Conservation (phyloP, 2,797 vertebrate genomes). For the Micrastur ruficollis region DNA sequence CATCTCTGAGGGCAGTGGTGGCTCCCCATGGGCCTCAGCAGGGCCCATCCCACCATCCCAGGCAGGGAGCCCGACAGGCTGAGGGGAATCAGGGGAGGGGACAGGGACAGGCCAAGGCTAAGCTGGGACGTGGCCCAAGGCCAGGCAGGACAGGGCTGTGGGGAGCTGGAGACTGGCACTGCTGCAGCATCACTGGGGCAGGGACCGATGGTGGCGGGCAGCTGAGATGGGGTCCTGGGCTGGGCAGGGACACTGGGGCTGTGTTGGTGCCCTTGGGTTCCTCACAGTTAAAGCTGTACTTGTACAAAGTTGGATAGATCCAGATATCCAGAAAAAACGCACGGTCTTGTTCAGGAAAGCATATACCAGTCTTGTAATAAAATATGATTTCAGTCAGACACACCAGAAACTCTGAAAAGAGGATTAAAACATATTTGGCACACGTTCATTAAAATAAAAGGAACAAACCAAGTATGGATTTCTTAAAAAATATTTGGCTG, state of each 20-base stretch:
- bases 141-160: neutral
- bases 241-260: neutral
- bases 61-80: neutral
- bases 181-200: neutral
- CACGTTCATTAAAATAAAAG: neutral
- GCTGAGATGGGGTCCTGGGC: neutral
- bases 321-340: neutral
- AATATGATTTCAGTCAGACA: neutral
- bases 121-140: neutral
- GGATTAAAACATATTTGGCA: neutral
- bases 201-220: rapidly evolving
- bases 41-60: neutral
- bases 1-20: neutral
- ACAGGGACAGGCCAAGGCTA: neutral
- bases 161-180: neutral
- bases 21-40: neutral
- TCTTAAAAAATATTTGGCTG: neutral
- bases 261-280: neutral
- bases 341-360: neutral
- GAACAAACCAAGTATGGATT: neutral
- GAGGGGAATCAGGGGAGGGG: neutral
- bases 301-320: neutral
- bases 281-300: neutral
- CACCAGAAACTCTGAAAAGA: neutral
- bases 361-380: neutral